These are phyloP conservation scores for Pluvianellus socialis DNA, from an alignment of 2,113 vertebrate genomes.

Conservation along the genomic window DNA sequence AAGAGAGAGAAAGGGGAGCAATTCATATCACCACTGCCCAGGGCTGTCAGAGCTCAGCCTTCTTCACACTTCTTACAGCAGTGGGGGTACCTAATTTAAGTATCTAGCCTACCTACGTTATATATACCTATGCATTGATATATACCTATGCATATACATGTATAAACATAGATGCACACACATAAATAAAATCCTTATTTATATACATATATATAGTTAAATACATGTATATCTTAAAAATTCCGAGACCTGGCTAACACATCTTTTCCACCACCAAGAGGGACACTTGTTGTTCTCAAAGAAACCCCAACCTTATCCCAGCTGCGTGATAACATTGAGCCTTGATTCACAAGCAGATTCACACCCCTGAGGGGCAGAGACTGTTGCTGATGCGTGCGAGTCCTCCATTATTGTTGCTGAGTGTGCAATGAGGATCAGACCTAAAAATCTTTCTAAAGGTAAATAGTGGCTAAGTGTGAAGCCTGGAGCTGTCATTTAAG, in stretches of 20 bases:
- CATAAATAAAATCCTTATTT: neutral
- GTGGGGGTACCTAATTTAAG: neutral
- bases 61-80: neutral
- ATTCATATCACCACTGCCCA: neutral
- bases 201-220: neutral
- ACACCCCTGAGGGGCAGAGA: neutral
- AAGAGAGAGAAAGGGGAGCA: neutral
- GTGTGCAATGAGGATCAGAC: neutral
- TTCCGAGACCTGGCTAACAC: neutral
- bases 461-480: neutral
- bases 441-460: neutral
- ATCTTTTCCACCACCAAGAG: neutral
- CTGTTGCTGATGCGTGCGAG: accelerated
- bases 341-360: neutral
- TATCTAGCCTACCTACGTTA: neutral
- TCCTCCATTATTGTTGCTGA: accelerated
- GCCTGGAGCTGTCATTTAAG: neutral
- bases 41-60: neutral
- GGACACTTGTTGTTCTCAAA: neutral
- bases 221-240: neutral
- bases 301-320: neutral
- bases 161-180: neutral
- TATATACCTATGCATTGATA: neutral
- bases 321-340: neutral
- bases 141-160: neutral